Evolutionary conservation across 2,113 vertebrate genomes (phyloP).

Genomic region (Chrysemys picta): DNA sequence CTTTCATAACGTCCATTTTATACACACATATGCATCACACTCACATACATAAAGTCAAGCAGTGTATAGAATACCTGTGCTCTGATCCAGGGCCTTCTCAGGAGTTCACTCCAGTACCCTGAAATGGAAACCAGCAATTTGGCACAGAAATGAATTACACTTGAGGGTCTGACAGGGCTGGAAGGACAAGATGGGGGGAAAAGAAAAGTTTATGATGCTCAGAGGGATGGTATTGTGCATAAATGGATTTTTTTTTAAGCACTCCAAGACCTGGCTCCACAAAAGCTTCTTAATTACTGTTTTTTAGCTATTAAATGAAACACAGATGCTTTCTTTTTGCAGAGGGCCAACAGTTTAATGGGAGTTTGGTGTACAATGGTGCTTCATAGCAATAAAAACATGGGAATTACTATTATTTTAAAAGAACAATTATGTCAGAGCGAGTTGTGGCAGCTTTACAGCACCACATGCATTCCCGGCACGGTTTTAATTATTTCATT

Average conservation of each 20-base stretch:
- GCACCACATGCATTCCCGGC: constrained; percentile 2
- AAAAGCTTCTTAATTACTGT: constrained; percentile 63
- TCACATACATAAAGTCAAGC: not conserved
- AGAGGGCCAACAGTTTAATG: not conserved
- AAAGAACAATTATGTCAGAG: constrained; percentile 13
- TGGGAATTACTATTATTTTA: constrained; percentile 41
- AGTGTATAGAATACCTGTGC: not conserved
- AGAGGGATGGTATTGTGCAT: not conserved
- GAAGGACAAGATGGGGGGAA: not conserved
- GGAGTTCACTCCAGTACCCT: not conserved
- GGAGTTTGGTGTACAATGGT: not conserved
- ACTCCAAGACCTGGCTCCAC: constrained; percentile 50
- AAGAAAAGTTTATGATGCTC: not conserved
- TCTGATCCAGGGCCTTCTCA: not conserved
- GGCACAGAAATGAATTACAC: not conserved
- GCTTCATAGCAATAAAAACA: constrained; percentile 40
- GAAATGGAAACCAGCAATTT: not conserved
- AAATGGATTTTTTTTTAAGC: constrained; percentile 60
- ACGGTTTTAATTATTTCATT: not conserved
- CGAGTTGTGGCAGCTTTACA: rapidly evolving
- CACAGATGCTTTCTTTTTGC: constrained; percentile 53
- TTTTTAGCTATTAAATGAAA: constrained; percentile 69
- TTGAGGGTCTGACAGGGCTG: not conserved
- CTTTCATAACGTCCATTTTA: not conserved
- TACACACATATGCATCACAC: not conserved